Evolutionary conservation across 2,113 vertebrate genomes (phyloP).

Genomic region (Cariama cristata): DNA sequence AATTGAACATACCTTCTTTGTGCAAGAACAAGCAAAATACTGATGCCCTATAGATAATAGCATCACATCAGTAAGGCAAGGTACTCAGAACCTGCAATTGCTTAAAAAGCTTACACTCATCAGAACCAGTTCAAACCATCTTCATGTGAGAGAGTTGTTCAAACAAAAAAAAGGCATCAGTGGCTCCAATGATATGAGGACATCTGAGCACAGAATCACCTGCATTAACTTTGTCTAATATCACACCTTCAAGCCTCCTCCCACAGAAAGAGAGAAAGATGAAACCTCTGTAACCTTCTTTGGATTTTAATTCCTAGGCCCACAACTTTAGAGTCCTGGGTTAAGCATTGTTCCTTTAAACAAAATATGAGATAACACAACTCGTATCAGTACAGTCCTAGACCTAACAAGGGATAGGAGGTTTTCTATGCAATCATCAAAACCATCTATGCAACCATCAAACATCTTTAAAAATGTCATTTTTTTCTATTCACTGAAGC

Average conservation of each 20-base stretch:
- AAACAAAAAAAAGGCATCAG: background rate
- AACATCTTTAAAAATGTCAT: background rate
- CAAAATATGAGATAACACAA: background rate
- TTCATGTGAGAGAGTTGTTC: background rate
- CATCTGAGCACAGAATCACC: background rate
- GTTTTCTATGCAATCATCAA: background rate
- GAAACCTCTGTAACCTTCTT: background rate
- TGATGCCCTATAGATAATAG: background rate
- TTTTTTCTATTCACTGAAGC: background rate
- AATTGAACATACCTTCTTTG: background rate
- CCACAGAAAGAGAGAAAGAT: background rate
- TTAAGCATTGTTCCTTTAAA: background rate
- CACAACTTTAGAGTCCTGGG: background rate
- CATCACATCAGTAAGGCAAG: background rate
- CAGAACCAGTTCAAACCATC: background rate
- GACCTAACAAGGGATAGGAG: background rate
- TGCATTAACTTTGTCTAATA: background rate
- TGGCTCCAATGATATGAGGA: background rate
- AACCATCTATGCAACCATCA: background rate
- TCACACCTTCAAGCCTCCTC: background rate
- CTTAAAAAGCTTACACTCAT: background rate
- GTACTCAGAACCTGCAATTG: background rate
- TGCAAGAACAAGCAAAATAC: background rate
- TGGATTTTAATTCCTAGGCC: background rate
- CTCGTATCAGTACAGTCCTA: background rate